Conservation (phyloP, 2,113 vertebrate species). For the Tragelaphus buxtoni region DNA sequence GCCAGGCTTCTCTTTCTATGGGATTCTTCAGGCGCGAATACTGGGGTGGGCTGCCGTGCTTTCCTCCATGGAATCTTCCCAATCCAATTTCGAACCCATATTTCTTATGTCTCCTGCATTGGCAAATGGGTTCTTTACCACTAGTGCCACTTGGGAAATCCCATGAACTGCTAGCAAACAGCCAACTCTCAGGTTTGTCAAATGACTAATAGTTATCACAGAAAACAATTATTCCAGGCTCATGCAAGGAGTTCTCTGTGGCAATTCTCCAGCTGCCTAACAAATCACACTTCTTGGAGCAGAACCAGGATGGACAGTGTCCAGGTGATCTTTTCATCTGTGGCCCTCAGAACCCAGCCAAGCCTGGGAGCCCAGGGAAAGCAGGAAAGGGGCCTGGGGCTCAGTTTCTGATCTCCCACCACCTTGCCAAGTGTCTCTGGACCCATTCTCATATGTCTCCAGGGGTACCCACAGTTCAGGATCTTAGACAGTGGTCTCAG, state of each 20-base stretch:
- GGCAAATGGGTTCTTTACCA: not conserved
- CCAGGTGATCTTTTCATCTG: conserved; percentile 30
- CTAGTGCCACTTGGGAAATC: not conserved
- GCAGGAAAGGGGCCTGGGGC: not conserved
- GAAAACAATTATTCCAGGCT: not conserved
- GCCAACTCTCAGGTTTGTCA: not conserved
- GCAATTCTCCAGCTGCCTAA: not conserved
- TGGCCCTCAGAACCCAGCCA: conserved; percentile 6
- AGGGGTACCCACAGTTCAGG: not conserved
- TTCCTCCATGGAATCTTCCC: not conserved
- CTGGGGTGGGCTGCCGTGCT: not conserved
- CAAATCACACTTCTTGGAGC: not conserved
- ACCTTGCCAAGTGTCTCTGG: not conserved
- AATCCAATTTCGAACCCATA: fast-evolving
- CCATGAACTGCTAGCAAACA: not conserved
- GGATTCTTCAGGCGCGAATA: not conserved
- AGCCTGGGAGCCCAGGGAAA: not conserved
- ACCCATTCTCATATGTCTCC: not conserved
- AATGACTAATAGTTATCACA: not conserved
- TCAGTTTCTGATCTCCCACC: not conserved
- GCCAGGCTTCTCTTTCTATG: not conserved
- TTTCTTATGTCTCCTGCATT: not conserved
- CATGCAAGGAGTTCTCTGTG: not conserved
- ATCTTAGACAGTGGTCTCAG: not conserved
- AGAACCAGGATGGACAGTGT: not conserved